phyloP scores from a whole-genome alignment of 2,113 vertebrate species.

The Dissostichus mawsoni region DNA sequence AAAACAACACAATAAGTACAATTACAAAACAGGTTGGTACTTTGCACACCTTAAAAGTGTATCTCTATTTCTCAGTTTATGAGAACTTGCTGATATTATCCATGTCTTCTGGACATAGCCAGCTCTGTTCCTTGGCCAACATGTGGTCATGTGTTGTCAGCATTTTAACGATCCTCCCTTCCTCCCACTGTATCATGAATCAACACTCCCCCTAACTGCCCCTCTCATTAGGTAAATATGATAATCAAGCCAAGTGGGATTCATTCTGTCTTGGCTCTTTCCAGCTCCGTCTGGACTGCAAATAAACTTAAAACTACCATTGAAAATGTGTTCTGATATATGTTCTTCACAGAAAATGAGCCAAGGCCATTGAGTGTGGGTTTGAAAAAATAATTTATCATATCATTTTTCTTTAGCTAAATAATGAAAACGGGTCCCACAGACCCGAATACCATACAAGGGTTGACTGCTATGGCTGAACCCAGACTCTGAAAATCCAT shows the following conservation, averaged over 20 bases:
- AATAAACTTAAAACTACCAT: slow-evolving; percentile 24
- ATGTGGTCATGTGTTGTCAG: not conserved
- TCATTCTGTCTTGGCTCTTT: slow-evolving; percentile 22
- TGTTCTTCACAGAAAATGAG: too few species aligned
- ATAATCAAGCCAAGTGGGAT: slow-evolving; percentile 47
- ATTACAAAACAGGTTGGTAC: not conserved
- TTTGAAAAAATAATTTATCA: too few species aligned
- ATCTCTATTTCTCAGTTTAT: not conserved
- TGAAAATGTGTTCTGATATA: too few species aligned
- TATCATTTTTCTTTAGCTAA: too few species aligned
- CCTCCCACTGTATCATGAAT: slow-evolving; percentile 13
- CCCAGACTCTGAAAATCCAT: not conserved
- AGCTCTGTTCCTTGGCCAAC: slow-evolving; percentile 9
- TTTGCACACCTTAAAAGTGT: not conserved
- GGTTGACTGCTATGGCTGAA: not conserved
- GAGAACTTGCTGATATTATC: not conserved
- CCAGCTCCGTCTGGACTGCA: slow-evolving; percentile 17
- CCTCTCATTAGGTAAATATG: slow-evolving; percentile 32
- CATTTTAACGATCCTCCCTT: slow-evolving; percentile 26
- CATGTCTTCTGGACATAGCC: slow-evolving; percentile 18
- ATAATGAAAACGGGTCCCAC: too few species aligned
- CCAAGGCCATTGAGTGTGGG: too few species aligned
- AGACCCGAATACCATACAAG: too few species aligned
- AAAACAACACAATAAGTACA: not conserved
- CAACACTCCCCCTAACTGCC: slow-evolving; percentile 6